These are phyloP conservation scores for Hybognathus amarus DNA, from an alignment of 2,797 vertebrate species.

Conservation along the genomic window DNA sequence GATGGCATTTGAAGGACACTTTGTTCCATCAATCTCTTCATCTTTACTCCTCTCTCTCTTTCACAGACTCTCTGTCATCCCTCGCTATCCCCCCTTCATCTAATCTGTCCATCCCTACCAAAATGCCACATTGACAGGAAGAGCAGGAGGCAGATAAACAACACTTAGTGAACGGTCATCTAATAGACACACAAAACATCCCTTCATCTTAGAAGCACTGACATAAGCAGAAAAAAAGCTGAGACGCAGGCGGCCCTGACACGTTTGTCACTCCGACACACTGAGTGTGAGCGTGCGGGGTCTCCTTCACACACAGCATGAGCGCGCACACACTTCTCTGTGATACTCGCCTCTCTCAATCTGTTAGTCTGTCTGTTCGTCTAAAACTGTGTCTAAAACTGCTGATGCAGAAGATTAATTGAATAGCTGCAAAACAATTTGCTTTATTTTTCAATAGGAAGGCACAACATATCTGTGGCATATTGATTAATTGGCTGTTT, in stretches of 20 bases:
- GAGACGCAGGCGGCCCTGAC: slow-evolving; percentile 7
- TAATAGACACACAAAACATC: slow-evolving; percentile 35
- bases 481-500: neutral
- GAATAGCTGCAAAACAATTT: neutral
- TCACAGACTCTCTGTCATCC: neutral
- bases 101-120: slow-evolving; percentile 15
- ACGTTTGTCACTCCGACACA: slow-evolving; percentile 16
- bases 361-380: slow-evolving; percentile 14
- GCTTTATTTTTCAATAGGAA: neutral
- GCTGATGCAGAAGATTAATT: neutral
- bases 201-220: slow-evolving; percentile 23
- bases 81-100: slow-evolving; percentile 13
- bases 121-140: slow-evolving; percentile 32
- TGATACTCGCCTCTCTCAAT: slow-evolving; percentile 11
- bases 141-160: slow-evolving; percentile 41
- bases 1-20: slow-evolving; percentile 11
- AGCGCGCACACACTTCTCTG: neutral
- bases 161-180: slow-evolving; percentile 22
- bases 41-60: slow-evolving; percentile 16
- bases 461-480: neutral
- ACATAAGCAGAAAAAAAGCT: slow-evolving; percentile 41
- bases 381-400: neutral
- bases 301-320: neutral
- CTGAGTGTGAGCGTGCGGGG: neutral
- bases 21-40: slow-evolving; percentile 10